phyloP scores from a whole-genome alignment of 2,888 invertebrate genomes.

The Philaethria dido region DNA sequence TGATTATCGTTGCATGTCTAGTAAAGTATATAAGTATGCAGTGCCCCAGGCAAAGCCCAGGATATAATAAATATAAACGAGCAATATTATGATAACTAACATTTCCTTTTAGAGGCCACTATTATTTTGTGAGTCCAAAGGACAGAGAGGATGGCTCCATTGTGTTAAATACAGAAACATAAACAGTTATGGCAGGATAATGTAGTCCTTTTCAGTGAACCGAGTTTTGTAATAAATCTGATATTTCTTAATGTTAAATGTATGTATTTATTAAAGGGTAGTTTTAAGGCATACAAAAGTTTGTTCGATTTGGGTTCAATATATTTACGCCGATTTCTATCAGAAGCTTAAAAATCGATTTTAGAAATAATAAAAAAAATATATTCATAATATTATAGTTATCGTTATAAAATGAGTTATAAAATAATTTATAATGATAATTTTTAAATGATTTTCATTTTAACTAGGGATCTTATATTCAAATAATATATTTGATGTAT shows the following conservation, averaged over 20 bases:
- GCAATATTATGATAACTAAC: slow-evolving; percentile 18
- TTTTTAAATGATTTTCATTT: too few relatives aligned
- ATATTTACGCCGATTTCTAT: too few relatives aligned
- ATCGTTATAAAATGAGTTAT: too few relatives aligned
- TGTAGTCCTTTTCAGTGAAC: not conserved
- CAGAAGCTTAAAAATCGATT: too few relatives aligned
- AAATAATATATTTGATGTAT: slow-evolving; percentile 1
- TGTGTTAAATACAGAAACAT: slow-evolving; percentile 23
- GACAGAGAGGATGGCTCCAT: slow-evolving; percentile 12
- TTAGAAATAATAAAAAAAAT: too few relatives aligned
- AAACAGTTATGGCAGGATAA: slow-evolving; percentile 16
- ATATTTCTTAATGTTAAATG: not conserved
- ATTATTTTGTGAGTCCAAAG: slow-evolving; percentile 13
- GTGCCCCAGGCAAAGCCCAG: not conserved
- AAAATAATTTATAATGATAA: too few relatives aligned
- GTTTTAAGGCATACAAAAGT: not conserved
- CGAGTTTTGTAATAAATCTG: not conserved
- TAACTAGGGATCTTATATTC: not conserved
- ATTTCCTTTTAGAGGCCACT: slow-evolving; percentile 19
- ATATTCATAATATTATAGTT: too few relatives aligned
- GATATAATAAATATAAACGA: slow-evolving; percentile 19
- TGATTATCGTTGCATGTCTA: not conserved
- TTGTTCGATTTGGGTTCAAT: not conserved
- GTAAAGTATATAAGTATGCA: not conserved
- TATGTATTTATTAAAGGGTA: not conserved